A percentile compares a stretch with the other conserved stretches of the same genome.
Evolutionary conservation across 2,797 vertebrate genomes (phyloP).

Genomic region (Kryptopterus vitreolus): DNA sequence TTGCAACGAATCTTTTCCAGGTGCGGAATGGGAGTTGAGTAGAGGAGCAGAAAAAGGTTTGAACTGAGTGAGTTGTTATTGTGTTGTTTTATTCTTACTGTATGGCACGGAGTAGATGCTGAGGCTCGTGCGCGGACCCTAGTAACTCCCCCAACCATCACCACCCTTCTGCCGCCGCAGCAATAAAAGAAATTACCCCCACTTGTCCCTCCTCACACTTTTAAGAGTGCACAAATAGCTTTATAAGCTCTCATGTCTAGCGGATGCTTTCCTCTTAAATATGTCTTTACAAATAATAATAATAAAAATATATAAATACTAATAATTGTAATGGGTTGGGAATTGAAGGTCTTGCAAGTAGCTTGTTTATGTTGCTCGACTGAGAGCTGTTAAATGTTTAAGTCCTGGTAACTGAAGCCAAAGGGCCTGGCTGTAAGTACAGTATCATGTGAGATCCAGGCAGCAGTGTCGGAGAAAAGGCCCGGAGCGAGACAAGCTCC

Average conservation of each 20-base stretch:
- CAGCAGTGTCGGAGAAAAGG: constrained; percentile 54
- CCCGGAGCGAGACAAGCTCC: constrained; percentile 56
- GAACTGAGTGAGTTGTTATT: constrained; percentile 41
- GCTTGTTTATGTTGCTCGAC: constrained; percentile 57
- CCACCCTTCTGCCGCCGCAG: constrained; percentile 53
- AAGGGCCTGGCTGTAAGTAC: constrained; percentile 53
- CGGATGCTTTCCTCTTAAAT: constrained; percentile 52
- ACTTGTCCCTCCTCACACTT: constrained; percentile 57
- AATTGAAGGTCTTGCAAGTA: constrained; percentile 28
- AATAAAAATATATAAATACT: not conserved
- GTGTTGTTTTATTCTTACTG: constrained; percentile 30
- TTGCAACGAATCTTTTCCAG: constrained; percentile 67
- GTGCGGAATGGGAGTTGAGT: constrained; percentile 57
- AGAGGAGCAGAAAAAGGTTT: not conserved
- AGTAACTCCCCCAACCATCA: constrained; percentile 49
- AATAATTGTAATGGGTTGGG: not conserved
- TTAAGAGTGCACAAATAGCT: constrained; percentile 62
- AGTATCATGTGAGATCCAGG: constrained; percentile 54
- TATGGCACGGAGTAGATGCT: constrained; percentile 35
- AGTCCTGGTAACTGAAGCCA: constrained; percentile 53
- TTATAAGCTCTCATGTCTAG: constrained; percentile 62
- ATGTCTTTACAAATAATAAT: constrained; percentile 30
- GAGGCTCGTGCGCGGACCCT: constrained; percentile 36
- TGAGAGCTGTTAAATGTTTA: constrained; percentile 59
- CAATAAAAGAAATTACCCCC: constrained; percentile 58